Evolutionary conservation across 2,113 vertebrate genomes (phyloP).

Genomic region (Ictalurus furcatus): DNA sequence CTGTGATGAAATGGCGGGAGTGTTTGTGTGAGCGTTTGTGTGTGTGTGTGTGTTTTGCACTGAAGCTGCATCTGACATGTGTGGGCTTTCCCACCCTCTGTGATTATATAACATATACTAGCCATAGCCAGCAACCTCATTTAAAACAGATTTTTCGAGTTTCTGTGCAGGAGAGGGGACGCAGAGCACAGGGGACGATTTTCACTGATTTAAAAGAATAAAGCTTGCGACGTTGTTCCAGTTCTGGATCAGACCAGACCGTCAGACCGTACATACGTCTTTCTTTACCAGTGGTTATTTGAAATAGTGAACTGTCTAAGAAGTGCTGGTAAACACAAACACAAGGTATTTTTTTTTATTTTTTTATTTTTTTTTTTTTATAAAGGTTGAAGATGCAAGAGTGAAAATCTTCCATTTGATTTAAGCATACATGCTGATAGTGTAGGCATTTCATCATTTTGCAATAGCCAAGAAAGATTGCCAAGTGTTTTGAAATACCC

Average conservation of each 20-base stretch:
- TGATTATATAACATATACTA: constrained; percentile 56
- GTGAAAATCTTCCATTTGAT: not conserved
- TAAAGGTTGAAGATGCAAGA: not conserved
- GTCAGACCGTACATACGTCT: not conserved
- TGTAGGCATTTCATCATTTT: not conserved
- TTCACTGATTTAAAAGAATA: constrained; percentile 8
- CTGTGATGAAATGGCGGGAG: constrained; percentile 53
- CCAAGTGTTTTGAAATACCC: not conserved
- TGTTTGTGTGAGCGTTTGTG: constrained; percentile 25
- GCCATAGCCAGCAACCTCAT: constrained; percentile 49
- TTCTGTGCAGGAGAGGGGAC: constrained; percentile 43
- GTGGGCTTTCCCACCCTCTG: constrained; percentile 58
- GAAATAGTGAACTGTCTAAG: not conserved
- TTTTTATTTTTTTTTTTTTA: too few relatives aligned
- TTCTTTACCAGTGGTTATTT: not conserved
- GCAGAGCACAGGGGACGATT: constrained; percentile 10
- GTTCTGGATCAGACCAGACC: not conserved
- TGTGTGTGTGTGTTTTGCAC: constrained; percentile 28
- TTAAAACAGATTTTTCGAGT: constrained; percentile 52
- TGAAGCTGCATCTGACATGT: constrained; percentile 54
- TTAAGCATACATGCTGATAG: not conserved
- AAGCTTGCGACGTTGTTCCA: constrained; percentile 12
- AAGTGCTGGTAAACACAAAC: not conserved
- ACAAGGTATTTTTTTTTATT: not conserved
- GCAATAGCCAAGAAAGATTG: not conserved